Conservation (phyloP, 2,113 vertebrate genomes). For the Corapipo altera region DNA sequence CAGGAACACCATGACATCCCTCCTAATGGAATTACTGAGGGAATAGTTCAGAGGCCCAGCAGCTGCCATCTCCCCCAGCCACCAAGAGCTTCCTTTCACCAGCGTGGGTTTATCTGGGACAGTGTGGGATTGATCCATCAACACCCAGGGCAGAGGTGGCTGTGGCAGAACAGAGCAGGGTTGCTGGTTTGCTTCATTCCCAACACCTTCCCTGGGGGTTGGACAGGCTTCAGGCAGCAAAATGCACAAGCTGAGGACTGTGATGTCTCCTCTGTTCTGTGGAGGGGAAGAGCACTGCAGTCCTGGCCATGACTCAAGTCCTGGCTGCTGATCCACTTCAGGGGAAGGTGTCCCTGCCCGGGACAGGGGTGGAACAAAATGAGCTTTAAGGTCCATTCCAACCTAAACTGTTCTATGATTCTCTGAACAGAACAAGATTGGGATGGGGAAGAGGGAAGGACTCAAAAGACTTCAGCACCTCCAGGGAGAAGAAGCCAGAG, state of each 20-base stretch:
- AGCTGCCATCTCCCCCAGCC: neutral
- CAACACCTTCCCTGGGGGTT: neutral
- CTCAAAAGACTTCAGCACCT: too few species aligned
- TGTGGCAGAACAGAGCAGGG: neutral
- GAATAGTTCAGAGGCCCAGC: neutral
- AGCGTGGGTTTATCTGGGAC: accelerated
- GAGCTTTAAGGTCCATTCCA: neutral
- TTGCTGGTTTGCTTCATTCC: accelerated
- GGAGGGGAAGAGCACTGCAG: accelerated
- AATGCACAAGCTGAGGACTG: accelerated
- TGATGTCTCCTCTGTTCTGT: neutral
- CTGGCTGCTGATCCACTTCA: neutral
- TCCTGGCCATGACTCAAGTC: accelerated
- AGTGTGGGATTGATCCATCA: accelerated
- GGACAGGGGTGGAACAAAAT: accelerated
- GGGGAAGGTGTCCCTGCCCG: neutral
- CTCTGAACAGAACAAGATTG: accelerated
- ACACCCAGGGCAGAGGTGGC: neutral
- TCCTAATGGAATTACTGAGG: neutral
- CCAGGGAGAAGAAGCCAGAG: neutral
- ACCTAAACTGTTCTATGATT: neutral
- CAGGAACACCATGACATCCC: neutral
- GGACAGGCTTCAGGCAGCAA: neutral
- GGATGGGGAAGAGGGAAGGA: neutral
- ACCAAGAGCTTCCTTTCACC: accelerated